Conservation (phyloP, 2,888 invertebrate genomes). For the Nemoura dubitans region DNA sequence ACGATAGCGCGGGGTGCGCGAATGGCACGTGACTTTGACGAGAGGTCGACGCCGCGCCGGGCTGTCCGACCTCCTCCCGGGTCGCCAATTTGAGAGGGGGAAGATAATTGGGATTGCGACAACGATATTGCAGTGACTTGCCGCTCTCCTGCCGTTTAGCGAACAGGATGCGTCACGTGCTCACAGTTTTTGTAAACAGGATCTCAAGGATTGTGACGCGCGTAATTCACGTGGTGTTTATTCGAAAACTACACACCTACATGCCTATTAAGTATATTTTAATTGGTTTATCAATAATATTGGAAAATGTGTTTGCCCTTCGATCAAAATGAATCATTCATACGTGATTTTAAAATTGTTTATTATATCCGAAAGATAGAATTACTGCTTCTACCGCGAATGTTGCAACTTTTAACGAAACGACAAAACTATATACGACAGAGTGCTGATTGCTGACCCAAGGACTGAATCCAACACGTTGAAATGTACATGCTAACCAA, state of each 20-base stretch:
- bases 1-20: no score
- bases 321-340: background rate
- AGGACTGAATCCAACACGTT: no score
- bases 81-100: background rate
- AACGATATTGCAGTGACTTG: background rate
- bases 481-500: no score
- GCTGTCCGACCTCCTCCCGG: background rate
- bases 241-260: background rate
- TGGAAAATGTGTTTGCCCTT: background rate
- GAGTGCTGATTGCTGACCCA: no score
- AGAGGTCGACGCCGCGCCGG: background rate
- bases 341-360: background rate
- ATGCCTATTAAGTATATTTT: background rate
- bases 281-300: background rate
- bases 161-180: background rate
- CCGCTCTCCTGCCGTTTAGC: background rate
- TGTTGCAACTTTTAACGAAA: no score
- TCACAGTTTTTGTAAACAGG: background rate
- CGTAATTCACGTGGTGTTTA: background rate
- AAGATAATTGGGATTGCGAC: background rate
- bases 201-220: no score
- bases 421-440: no score
- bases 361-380: no score
- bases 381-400: no score
- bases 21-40: background rate